Base-by-base conservation (phyloP, 2,888 invertebrate species). In the Dione juno region DNA sequence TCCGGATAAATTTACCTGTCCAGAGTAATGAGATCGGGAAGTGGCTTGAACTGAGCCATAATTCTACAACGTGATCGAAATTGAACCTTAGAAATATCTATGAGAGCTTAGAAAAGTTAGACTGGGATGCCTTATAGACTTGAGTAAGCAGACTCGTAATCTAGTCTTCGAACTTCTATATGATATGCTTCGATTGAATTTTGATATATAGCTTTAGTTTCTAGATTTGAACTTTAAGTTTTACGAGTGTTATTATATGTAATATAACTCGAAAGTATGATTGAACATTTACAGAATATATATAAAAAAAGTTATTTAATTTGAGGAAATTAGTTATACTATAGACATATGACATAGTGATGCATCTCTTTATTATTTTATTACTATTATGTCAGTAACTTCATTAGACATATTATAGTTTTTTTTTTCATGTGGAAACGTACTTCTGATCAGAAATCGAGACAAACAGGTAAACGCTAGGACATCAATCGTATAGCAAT, bases 1-100 rank as follows among this genome's bases (percentile, higher is more conserved):
- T 48, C n/a, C 37, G 71, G 69, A 74, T 74, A 74, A 74, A 75
- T 74, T 73, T 66, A 65, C 67, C 67, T 74, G 74, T 69, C 72
- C 68, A 67, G 65, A 68, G 70, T 75, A 72, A 72, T 72, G 75
- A 75, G 74, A 75, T 72, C 69, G 71, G 68, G 67, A 70, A 68
- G 66, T 70, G 72, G 67, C 71, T 74, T 61, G 70, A 70, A 63
- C 71, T 61, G 68, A 58, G 71, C 68, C 71, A 72, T 75, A 72
- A 75, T 74, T 75, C 66, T 72, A 52, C 50, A 75, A 72, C 70
- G 67, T 59, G 67, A 67, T 71, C 53, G 63, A 74, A 75, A 75
- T 75, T 75, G 70, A 70, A 69, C 72, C 69, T 72, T 67, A 69
- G 69, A 65, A 57, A 57, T 54, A 59, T 71, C 67, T 69, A 50